Evolutionary conservation across 2,113 vertebrate species (phyloP).

Genomic region (Sturnus vulgaris): DNA sequence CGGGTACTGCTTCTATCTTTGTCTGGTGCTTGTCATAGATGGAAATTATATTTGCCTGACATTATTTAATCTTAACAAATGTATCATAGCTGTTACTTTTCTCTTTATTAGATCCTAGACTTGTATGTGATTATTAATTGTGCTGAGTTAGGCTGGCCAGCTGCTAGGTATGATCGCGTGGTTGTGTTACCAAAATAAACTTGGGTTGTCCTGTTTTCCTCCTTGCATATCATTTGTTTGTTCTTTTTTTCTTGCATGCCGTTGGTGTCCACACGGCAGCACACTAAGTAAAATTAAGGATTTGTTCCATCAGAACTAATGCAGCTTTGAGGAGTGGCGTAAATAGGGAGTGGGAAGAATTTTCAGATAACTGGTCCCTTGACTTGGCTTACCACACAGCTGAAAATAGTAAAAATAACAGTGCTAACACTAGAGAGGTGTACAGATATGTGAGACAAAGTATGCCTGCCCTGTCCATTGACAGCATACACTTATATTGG

Average conservation of each 20-base stretch:
- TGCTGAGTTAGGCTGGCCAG: not conserved
- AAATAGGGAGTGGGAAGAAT: not conserved
- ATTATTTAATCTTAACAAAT: not conserved
- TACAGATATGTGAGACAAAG: not conserved
- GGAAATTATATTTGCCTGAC: not conserved
- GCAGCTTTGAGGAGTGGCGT: not conserved
- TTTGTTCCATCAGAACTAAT: not conserved
- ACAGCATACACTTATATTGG: not conserved
- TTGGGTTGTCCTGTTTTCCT: not conserved
- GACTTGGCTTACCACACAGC: not conserved
- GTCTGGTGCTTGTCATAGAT: not conserved
- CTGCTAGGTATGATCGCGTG: fast-evolving
- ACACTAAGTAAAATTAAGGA: not conserved
- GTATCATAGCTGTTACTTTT: not conserved
- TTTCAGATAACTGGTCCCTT: not conserved
- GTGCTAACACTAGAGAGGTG: not conserved
- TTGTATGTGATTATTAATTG: not conserved
- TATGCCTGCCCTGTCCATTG: not conserved
- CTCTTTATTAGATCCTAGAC: not conserved
- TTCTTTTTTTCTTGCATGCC: not conserved
- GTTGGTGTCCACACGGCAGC: not conserved
- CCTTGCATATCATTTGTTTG: not conserved
- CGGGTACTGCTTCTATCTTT: fast-evolving
- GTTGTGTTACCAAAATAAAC: not conserved
- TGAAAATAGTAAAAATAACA: not conserved